These are phyloP conservation scores for Alloplasta piceator DNA, from an alignment of 2,888 invertebrate species.

Conservation along the genomic window DNA sequence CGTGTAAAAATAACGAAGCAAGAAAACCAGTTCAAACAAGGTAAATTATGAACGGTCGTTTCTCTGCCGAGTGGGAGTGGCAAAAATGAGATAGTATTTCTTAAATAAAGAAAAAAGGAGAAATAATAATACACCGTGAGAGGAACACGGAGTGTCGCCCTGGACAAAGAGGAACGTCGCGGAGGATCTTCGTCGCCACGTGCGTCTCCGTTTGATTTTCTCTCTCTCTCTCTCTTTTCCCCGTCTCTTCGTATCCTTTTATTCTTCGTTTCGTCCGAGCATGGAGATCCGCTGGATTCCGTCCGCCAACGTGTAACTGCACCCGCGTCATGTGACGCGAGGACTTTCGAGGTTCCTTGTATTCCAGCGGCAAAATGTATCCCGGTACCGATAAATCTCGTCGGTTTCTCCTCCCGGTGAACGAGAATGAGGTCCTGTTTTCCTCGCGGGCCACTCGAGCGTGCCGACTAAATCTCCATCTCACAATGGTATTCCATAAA, in stretches of 20 bases:
- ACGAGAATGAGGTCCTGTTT: constrained; percentile 73
- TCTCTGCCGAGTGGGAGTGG: constrained; percentile 50
- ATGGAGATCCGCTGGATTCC: constrained; percentile 18
- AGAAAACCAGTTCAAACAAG: constrained; percentile 36
- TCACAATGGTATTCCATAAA: constrained; percentile 75
- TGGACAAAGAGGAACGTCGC: constrained; percentile 45
- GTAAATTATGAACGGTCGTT: constrained; percentile 35
- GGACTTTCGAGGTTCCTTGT: constrained; percentile 44
- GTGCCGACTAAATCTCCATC: constrained; percentile 75
- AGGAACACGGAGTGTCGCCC: constrained; percentile 44
- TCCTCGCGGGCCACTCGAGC: constrained; percentile 76
- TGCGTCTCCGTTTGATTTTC: constrained; percentile 66
- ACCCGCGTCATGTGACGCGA: constrained; percentile 55
- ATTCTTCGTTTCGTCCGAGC: constrained; percentile 36
- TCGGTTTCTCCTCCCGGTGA: constrained; percentile 43
- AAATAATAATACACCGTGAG: constrained; percentile 21
- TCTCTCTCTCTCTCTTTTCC: constrained; percentile 61
- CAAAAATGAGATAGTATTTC: constrained; percentile 40
- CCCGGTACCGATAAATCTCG: constrained; percentile 58
- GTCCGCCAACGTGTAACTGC: constrained; percentile 26
- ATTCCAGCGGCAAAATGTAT: constrained; percentile 44
- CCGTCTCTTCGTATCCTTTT: constrained; percentile 57
- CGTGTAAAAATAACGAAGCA: constrained; percentile 9
- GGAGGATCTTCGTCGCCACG: constrained; percentile 70
- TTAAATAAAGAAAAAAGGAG: constrained; percentile 36